Evolutionary conservation across 2,797 vertebrate genomes (phyloP), one percentile per base, ranked within the genome.

Genomic region (Enteromius argenteus): DNA sequence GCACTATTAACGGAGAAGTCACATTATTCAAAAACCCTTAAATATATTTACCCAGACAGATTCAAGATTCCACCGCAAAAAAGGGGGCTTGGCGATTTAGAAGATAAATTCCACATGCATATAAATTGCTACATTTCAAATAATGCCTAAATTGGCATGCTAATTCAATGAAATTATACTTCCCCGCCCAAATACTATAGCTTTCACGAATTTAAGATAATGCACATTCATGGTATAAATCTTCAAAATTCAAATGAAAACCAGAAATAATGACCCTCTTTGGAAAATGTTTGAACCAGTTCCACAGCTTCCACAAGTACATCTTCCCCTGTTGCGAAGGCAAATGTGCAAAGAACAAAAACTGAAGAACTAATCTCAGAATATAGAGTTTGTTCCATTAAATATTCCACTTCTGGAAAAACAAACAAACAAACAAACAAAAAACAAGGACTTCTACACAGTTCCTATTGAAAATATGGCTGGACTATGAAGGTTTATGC

Each of bases 271-370:
- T 62, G 69, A 35, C 79, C 58, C 64, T 84, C 83, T 86, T 84
- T 88, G 72, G 89, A 86, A 83, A 72, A 86, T 86, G 88, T 91
- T 64, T 66, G 83, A 86, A 87, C 71, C 85, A 74, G 75, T 44
- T 80, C 83, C 46, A 77, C 30, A 32, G 30, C 46, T 35, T 73
- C 35, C 49, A 66, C 8, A 88, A 88, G 56, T 82, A 64, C 9
- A 0, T 84, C 86, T 84, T 87, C 88, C 27, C 90, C 87, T 3
- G 92, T 91, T 92, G 69, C 90, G 89, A 87, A 93, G 93, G 90
- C 89, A 92, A 91, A 92, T 94, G 93, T 96, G 95, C 94, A 95
- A 95, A 95, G 88, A 91, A 92, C 89, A 90, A 93, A 91, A 84
- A 79, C 30, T 88, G 64, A 86, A 84, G 69, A 79, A 71, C 66